Evolutionary conservation across 1,140 invertebrate species (phyloP).

Genomic region (Lasioglossum baleicum): DNA sequence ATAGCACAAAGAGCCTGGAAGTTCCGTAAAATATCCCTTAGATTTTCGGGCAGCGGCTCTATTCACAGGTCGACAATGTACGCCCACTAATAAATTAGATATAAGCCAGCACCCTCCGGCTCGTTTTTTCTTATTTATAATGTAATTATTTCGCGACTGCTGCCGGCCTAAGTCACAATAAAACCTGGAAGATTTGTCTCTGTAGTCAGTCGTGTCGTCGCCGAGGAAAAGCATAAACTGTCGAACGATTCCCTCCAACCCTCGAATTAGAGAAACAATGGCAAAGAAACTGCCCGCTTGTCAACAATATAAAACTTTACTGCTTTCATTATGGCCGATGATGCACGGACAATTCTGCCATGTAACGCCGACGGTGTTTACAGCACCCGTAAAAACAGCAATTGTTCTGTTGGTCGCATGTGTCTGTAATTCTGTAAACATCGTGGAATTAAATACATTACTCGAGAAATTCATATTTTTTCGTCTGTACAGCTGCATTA

Average conservation of each 20-base stretch:
- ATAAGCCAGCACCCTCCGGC: conserved; percentile 13
- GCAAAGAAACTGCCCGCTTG: neutral
- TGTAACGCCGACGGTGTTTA: neutral
- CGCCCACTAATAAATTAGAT: conserved; percentile 35
- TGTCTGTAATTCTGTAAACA: no score
- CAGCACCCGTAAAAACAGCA: no score
- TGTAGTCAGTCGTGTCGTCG: neutral
- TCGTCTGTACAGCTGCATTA: no score
- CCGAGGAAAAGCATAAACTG: neutral
- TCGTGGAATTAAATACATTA: no score
- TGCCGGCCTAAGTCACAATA: no score
- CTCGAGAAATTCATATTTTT: no score
- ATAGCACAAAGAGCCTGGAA: conserved; percentile 25
- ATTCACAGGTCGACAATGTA: conserved; percentile 40
- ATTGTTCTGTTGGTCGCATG: no score
- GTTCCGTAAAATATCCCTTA: conserved; percentile 35
- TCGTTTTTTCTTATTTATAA: conserved; percentile 37
- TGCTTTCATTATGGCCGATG: neutral
- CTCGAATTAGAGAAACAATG: neutral
- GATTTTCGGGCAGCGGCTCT: conserved; percentile 44
- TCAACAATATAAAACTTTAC: neutral
- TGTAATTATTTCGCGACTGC: conserved; percentile 26
- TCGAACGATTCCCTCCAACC: neutral
- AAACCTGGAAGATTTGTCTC: neutral
- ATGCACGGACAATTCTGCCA: neutral